Base-by-base conservation (phyloP, 2,888 invertebrate species). In the Limnephilus lunatus region DNA sequence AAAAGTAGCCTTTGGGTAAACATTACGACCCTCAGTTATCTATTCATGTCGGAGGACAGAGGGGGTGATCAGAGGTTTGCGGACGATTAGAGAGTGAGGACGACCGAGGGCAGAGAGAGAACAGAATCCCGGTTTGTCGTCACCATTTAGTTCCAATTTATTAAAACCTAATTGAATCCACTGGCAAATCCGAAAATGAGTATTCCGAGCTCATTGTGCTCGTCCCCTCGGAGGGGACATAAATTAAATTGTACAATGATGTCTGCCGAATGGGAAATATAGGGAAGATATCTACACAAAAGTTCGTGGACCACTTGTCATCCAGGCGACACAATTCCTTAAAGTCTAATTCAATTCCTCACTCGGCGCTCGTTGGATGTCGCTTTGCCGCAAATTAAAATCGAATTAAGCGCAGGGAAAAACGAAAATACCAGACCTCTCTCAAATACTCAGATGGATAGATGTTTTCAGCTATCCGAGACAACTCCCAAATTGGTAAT, bases 91-190 rank as follows among this genome's bases (percentile, higher is more conserved):
- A 68, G 68, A n/a, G 68, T 25, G 68, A 68, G 25, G 68, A 9
- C 7, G 68, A 25, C 25, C 68, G n/a, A 68, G n/a, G 25, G 25
- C 68, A n/a, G 68, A 68, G 25, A n/a, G 68, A n/a, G 68, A 68
- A 68, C 68, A n/a, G 68, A 68, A 68, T n/a, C 68, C 68, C 9
- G 7, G 68, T 68, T 68, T 68, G 68, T 68, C 53, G 31, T 87
- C 68, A 85, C 85, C 92, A 92, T 92, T 92, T 90, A 86, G 89
- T 90, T 92, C 88, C 93, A 93, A 93, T 93, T 93, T 93, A 93
- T 93, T 93, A 93, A 92, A 92, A 92, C 92, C 92, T 93, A 93
- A 93, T 93, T 93, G 92, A 93, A 93, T 93, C 92, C 89, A 80
- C 53, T 89, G 81, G 82, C 90, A 87, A 93, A 92, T 92, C 92